Percentiles rank a stretch among this genome's conserved stretches.
Conservation (phyloP, 2,888 invertebrate genomes). For the Phorcus lineatus region DNA sequence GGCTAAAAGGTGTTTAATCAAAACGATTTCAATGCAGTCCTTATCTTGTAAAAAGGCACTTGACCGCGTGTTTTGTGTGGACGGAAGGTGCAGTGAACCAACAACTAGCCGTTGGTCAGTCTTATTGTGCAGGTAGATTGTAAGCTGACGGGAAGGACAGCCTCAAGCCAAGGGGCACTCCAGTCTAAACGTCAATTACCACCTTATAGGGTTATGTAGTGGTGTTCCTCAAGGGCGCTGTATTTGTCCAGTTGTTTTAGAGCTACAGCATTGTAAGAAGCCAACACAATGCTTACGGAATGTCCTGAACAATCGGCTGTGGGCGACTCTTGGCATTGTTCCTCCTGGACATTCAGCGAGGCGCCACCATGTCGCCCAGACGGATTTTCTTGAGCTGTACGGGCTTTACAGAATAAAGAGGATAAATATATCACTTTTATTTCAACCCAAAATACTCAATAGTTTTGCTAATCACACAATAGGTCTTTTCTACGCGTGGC, state of each 20-base stretch:
- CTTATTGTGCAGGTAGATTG: background rate
- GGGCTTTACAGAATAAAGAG: background rate
- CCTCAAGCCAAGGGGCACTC: background rate
- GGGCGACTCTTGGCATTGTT: background rate
- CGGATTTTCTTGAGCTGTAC: constrained; percentile 23
- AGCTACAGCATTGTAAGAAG: constrained; percentile 3
- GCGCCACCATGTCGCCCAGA: constrained; percentile 15
- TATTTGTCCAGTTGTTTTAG: constrained; percentile 15
- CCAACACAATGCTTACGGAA: constrained; percentile 18
- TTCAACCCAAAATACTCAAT: constrained; percentile 6
- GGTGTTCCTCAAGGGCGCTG: background rate
- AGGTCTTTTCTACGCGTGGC: constrained; percentile 13
- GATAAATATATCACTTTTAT: constrained; percentile 28
- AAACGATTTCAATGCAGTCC: background rate
- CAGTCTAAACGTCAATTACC: constrained; percentile 25
- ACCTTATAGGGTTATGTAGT: constrained; percentile 5
- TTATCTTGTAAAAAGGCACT: background rate
- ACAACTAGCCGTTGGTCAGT: constrained; percentile 1
- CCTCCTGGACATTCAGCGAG: background rate
- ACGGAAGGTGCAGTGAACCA: background rate
- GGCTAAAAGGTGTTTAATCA: constrained; percentile 4
- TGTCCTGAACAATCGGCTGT: constrained; percentile 14
- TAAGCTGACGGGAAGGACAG: constrained; percentile 10
- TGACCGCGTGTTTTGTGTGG: background rate
- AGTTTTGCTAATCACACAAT: constrained; percentile 13